Evolutionary conservation across 1,140 invertebrate species (phyloP), one percentile per base, ranked within the genome.

Genomic region (Callitettix versicolor): DNA sequence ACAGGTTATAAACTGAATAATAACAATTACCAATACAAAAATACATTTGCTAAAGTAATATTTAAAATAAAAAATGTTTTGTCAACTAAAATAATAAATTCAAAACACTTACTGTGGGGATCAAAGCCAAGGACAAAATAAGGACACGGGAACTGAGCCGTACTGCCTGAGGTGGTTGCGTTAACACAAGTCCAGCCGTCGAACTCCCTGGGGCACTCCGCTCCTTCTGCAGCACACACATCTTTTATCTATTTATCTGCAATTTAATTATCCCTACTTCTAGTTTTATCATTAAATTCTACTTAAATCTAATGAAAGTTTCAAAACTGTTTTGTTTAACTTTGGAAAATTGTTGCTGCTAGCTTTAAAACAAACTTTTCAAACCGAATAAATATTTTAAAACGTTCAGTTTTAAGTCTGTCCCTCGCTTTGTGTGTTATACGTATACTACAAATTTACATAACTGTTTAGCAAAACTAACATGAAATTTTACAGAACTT

Each of bases 111-210:
- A 66, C 65, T 50, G 26, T 55, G 60, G 1, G 60, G 58, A 51
- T 66, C 65, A 42, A 66, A 66, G 20, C 65, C 65, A 26, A 62
- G 51, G 18, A 65, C 54, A 40, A 66, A 66, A 52, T 62, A 62
- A 3, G 76, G 76, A 63, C 76, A 78, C 0, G 64, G 64, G 33
- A 71, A 69, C 46, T 62, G 65, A 2, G 74, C 72, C n/a, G 62
- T 64, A n/a, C 64, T 58, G 4, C 75, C 74, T 9, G 76, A 70
- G 4, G 64, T 53, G 0, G 76, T 78, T 36, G 72, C 69, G 54
- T 73, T 72, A 66, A 75, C 73, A 55, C 76, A 78, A 3, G 70
- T 69, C 70, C 73, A 78, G 9, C 73, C 72, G 55, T 78, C 76
- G 62, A 76, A 78, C 15, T 71, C 72, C 20, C 68, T 53, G 3